Conservation (phyloP, 2,113 vertebrate species). For the Lampris incognitus region DNA sequence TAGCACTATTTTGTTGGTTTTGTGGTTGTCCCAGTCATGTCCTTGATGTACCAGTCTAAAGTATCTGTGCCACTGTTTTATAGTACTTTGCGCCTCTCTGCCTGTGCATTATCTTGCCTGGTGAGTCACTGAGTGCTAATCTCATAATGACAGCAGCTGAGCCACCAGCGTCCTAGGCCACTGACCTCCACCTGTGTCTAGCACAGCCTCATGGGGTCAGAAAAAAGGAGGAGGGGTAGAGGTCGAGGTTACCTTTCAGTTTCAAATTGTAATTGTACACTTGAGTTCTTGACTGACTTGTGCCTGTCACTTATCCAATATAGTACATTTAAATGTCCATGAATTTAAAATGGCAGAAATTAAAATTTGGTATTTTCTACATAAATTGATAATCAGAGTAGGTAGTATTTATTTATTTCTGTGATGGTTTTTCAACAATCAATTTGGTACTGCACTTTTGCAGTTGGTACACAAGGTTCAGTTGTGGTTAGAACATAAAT, state of each 20-base stretch:
- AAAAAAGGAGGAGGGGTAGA: background rate
- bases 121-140: slow-evolving; percentile 66
- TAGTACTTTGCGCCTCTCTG: background rate
- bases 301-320: no score
- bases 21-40: background rate
- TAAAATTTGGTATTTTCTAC: no score
- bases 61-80: background rate
- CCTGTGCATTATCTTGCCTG: slow-evolving; percentile 40
- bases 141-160: slow-evolving; percentile 66
- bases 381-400: no score
- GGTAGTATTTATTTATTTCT: no score
- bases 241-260: background rate
- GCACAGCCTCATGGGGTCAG: slow-evolving; percentile 30
- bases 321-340: no score
- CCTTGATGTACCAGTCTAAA: background rate
- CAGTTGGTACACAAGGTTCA: background rate
- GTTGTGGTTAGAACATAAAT: background rate
- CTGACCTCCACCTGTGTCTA: slow-evolving; percentile 43
- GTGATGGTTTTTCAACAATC: no score
- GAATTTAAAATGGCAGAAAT: no score
- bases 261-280: background rate
- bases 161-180: slow-evolving; percentile 42
- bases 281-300: no score
- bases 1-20: background rate
- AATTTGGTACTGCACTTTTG: no score